A percentile compares a stretch with the other conserved stretches of the same genome.
These are phyloP conservation scores for Pyrochroa serraticornis DNA, from an alignment of 2,888 invertebrate species.

Conservation along the genomic window DNA sequence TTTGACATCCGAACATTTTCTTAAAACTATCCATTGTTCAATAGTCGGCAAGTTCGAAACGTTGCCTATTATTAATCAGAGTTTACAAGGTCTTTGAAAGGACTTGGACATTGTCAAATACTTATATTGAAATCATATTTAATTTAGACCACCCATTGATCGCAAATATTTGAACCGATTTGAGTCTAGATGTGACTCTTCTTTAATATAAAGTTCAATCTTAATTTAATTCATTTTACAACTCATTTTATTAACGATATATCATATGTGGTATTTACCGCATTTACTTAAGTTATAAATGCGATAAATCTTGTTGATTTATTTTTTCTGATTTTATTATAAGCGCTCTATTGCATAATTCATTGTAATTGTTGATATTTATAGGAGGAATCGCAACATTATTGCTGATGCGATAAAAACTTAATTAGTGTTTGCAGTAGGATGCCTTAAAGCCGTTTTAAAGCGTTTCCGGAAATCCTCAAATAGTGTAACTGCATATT, in stretches of 20 bases:
- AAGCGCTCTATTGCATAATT: slow-evolving; percentile 5
- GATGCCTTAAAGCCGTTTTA: too few relatives aligned
- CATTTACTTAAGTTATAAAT: neutral
- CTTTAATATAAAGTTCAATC: neutral
- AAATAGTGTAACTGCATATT: too few relatives aligned
- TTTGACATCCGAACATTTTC: slow-evolving; percentile 8
- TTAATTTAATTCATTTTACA: neutral
- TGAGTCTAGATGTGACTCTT: neutral
- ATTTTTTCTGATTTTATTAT: slow-evolving; percentile 9
- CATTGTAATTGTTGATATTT: neutral
- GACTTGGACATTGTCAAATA: slow-evolving; percentile 21
- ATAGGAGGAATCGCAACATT: too few relatives aligned
- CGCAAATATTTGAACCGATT: neutral
- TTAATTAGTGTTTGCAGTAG: too few relatives aligned
- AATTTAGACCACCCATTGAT: slow-evolving; percentile 23
- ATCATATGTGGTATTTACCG: slow-evolving; percentile 7
- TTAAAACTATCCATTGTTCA: slow-evolving; percentile 16
- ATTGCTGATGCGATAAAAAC: too few relatives aligned
- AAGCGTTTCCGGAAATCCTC: too few relatives aligned
- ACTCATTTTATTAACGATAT: slow-evolving; percentile 1
- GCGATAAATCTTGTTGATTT: slow-evolving; percentile 10
- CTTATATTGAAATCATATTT: slow-evolving; percentile 20
- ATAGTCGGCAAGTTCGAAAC: slow-evolving; percentile 11
- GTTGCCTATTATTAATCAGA: slow-evolving; percentile 21
- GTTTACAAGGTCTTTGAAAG: slow-evolving; percentile 24